Percentiles rank a stretch among this genome's conserved stretches.
phyloP scores from a whole-genome alignment of 2,888 invertebrate species.

The Drosophila sordidula region DNA sequence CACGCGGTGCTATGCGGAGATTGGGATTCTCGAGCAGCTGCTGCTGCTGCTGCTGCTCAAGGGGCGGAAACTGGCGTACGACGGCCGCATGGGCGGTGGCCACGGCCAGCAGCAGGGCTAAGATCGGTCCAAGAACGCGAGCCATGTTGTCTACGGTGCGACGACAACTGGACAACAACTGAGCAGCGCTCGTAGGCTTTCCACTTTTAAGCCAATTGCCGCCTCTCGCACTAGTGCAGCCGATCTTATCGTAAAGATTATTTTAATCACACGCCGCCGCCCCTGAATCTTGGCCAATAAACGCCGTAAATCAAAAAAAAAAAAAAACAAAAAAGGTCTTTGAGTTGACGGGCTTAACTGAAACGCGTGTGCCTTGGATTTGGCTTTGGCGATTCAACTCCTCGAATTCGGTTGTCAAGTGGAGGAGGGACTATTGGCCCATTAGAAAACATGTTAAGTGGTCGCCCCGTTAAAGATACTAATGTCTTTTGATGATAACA shows the following conservation, averaged over 20 bases:
- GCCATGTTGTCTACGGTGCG: constrained; percentile 57
- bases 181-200: constrained; percentile 6
- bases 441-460: constrained; percentile 26
- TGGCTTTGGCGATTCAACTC: background rate
- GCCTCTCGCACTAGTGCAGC: background rate
- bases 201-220: constrained; percentile 55
- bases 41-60: constrained; percentile 43
- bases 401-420: constrained; percentile 21
- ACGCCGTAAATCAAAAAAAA: constrained; percentile 35
- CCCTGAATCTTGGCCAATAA: constrained; percentile 1
- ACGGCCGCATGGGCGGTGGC: constrained; percentile 53
- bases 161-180: constrained; percentile 61
- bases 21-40: constrained; percentile 56
- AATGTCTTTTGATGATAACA: constrained; percentile 17
- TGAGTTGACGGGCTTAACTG: too few relatives aligned
- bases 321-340: too few relatives aligned
- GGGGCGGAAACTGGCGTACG: constrained; percentile 56
- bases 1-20: constrained; percentile 39
- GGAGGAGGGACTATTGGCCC: background rate
- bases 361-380: constrained; percentile 6
- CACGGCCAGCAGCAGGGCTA: constrained; percentile 48
- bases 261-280: constrained; percentile 42
- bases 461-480: constrained; percentile 9
- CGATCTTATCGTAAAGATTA: constrained; percentile 64
- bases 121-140: constrained; percentile 48